Evolutionary conservation across 2,888 invertebrate species (phyloP), one percentile per base, ranked within the genome.

Genomic region (Leucania comma): DNA sequence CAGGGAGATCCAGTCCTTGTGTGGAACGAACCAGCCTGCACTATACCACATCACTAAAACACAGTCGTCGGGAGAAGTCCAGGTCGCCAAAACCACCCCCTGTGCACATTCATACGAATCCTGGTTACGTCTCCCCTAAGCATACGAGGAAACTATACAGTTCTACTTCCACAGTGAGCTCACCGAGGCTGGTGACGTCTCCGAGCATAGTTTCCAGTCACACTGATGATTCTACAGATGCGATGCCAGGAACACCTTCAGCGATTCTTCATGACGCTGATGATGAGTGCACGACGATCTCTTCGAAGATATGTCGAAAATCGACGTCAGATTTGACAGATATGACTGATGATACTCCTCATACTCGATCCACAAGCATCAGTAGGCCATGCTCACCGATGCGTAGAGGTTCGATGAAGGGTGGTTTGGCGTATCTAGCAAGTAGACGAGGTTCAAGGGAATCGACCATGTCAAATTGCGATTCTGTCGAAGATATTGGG

Each of bases 401-500:
- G 86, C 95, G 98, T 38, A 96, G 97, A 62, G 97, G 98, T 1
- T 97, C 97, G 0, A 96, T 97, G 88, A 97, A 97, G 86, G 97
- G 97, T 0, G 97, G 97, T 0, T 89, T 97, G 85, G 98, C 98
- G 3, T 98, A 98, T 90, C 93, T 98, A 85, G 98, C 98, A n/a
- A 98, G 98, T 69, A 96, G 98, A 63, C 96, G 98, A n/a, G 98
- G 98, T n/a, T 98, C 98, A 0, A 95, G 98, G n/a, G 97, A 97
- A 86, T 98, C 98, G 1, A 97, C 97, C 78, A 96, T 97, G 82
- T 98, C 98, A 1, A 98, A 98, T 86, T 96, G 95, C 67, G 96
- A 96, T 78, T 96, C 96, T 0, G 95, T 95, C 0, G 98, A 98
- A 90, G 98, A 98, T 85, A 97, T 98, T 63, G 98, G 98, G 0